Conservation (phyloP, 2,888 invertebrate species). For the Agrotis ipsilon region DNA sequence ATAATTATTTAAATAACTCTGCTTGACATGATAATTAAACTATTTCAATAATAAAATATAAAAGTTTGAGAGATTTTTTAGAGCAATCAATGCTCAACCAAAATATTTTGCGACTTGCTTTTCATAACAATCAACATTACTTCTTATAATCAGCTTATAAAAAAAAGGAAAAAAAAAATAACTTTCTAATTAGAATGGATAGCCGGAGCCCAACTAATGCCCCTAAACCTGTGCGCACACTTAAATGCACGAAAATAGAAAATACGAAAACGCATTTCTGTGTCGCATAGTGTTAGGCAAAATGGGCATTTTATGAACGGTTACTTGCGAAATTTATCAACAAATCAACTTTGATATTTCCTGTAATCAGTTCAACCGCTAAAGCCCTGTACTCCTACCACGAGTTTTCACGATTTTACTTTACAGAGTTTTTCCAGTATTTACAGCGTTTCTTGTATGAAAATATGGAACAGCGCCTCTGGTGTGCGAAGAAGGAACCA, state of each 20-base stretch:
- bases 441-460: too few species aligned
- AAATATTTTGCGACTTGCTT: slow-evolving; percentile 10
- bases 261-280: not conserved
- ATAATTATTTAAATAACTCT: slow-evolving; percentile 4
- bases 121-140: slow-evolving; percentile 19
- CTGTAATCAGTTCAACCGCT: not conserved
- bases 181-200: not conserved
- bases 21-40: slow-evolving; percentile 16
- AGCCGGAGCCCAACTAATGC: too few species aligned
- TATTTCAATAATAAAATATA: slow-evolving; percentile 27
- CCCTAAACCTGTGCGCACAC: too few species aligned
- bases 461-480: too few species aligned
- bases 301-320: not conserved
- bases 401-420: too few species aligned
- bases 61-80: not conserved
- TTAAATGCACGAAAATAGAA: not conserved
- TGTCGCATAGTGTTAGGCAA: not conserved
- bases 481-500: too few species aligned
- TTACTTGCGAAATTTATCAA: not conserved
- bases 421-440: too few species aligned
- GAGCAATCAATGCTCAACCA: slow-evolving; percentile 10
- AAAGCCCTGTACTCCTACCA: too few species aligned
- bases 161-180: not conserved
- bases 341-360: slow-evolving; percentile 15
- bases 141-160: slow-evolving; percentile 2